Evolutionary conservation across 2,797 vertebrate species (phyloP), one percentile per base, ranked within the genome.

Genomic region (Orientallactaga sibirica): DNA sequence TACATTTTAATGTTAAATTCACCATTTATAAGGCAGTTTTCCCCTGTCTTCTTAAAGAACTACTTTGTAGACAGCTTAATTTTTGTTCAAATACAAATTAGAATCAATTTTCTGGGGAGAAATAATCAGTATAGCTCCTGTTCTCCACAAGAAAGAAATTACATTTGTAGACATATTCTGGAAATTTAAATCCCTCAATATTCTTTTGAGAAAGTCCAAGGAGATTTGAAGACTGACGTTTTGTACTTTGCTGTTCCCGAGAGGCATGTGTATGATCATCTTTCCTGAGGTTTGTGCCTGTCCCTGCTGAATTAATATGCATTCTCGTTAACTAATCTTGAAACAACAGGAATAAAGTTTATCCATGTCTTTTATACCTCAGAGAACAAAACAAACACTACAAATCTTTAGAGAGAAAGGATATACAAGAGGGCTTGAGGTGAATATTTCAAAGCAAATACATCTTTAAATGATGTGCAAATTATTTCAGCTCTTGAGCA

Each of bases 371-470:
- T 98, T 98, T 98, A 98, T 98, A 98, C 98, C 98, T 98, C 98
- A 98, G 98, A 98, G 98, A 98, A 98, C 98, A 99, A 98, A 98
- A 98, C 98, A 98, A 98, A 98, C 98, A 98, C 96, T 98, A 98
- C 97, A 98, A 98, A 98, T 98, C 98, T 98, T 98, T 97, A 96
- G 98, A 98, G 98, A 98, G 97, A 98, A 98, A 98, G 97, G 98
- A 98, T 98, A 98, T 98, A 98, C 98, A 98, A 98, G 98, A 98
- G 98, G 98, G 98, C 98, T 98, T 97, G 98, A 98, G 98, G 98
- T 99, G 98, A 98, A 98, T 98, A 98, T 98, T 98, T 98, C 98
- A 98, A 98, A 99, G 98, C 98, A 98, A 98, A 98, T 98, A 98
- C 96, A 98, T 58, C 97, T 98, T 98, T 98, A 98, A 98, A 98